Base-by-base conservation (phyloP, 1,140 invertebrate genomes). In the Trichonephila clavata region DNA sequence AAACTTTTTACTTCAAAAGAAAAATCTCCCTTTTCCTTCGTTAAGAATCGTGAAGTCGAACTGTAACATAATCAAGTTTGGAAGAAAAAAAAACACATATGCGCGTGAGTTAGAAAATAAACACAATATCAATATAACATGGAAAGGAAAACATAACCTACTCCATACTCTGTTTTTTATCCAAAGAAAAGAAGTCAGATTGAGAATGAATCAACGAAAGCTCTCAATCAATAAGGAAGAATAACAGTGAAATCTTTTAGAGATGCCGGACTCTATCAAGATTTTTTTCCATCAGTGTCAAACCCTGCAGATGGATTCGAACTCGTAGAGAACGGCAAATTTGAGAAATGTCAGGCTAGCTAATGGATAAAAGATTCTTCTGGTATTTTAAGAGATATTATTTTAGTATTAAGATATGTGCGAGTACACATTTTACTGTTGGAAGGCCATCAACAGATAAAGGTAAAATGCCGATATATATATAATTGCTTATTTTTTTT, bases 221-320 rank as follows among this genome's bases (percentile, higher is more conserved):
- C 71, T 77, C 14, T 16, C 32, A 77, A 77, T 77, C 71, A 77
- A 77, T 77, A 77, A 27, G 3, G 24, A 77, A 77, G 32, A 77
- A 10, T 3, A 16, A 1, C 50, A 10, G 7, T 5, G 50, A 50
- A 50, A 50, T 13, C 50, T 50, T 50, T 50, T 50, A 24, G 10
- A 39, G 14, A 10, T 32, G 7, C 50, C 50, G 71, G 71, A 77
- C 71, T 32, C 32, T 77, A 77, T 77, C 71, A 77, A 16, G 32
- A 77, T 77, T 39, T 39, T 77, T 77, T 77, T 77, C 71, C 71
- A 39, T 77, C 71, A 77, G 27, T 39, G 71, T 77, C 71, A 77
- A 77, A 77, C 20, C 5, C 27, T 18, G 16, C 21, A 21, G 24
- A 68, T 68, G 65, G 21, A 24, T 68, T 24, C n/a, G 14, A 24